phyloP scores from a whole-genome alignment of 2,888 invertebrate species.

The Stegana nigrithorax region DNA sequence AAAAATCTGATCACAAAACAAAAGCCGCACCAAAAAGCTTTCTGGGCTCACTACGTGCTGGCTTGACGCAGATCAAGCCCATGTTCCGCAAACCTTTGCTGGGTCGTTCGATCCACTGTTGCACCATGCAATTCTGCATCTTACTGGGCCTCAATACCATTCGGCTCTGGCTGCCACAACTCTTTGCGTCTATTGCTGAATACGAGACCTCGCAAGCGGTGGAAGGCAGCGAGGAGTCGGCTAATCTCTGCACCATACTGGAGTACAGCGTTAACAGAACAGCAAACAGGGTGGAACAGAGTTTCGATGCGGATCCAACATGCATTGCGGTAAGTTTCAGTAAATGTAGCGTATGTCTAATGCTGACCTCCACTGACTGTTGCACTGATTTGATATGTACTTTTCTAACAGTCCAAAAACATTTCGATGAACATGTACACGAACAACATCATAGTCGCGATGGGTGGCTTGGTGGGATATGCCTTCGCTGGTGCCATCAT shows the following conservation, averaged over 20 bases:
- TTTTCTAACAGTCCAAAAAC: constrained; percentile 63
- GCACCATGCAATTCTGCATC: constrained; percentile 75
- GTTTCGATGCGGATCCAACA: constrained; percentile 29
- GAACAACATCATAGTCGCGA: constrained; percentile 77
- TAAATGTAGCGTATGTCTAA: too few species aligned
- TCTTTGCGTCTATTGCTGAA: constrained; percentile 79
- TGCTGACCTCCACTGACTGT: too few species aligned
- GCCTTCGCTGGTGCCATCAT: constrained; percentile 73
- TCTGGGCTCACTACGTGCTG: constrained; percentile 69
- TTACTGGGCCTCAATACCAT: constrained; percentile 82
- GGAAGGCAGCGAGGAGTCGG: constrained; percentile 30
- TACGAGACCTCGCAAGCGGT: constrained; percentile 69
- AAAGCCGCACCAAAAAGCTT: constrained; percentile 37
- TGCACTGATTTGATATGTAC: constrained; percentile 37
- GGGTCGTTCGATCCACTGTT: constrained; percentile 73
- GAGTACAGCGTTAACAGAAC: constrained; percentile 64
- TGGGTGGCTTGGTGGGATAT: constrained; percentile 75
- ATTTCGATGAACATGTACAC: constrained; percentile 75
- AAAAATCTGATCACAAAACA: constrained; percentile 25
- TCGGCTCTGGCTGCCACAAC: constrained; percentile 87
- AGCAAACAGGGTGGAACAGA: constrained; percentile 42
- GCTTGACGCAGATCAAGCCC: constrained; percentile 74
- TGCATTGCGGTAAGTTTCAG: constrained; percentile 65
- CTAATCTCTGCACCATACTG: constrained; percentile 64
- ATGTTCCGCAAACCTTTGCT: constrained; percentile 75